Base-by-base conservation (phyloP, 2,888 invertebrate genomes). In the Hydrotaea diabolus region DNA sequence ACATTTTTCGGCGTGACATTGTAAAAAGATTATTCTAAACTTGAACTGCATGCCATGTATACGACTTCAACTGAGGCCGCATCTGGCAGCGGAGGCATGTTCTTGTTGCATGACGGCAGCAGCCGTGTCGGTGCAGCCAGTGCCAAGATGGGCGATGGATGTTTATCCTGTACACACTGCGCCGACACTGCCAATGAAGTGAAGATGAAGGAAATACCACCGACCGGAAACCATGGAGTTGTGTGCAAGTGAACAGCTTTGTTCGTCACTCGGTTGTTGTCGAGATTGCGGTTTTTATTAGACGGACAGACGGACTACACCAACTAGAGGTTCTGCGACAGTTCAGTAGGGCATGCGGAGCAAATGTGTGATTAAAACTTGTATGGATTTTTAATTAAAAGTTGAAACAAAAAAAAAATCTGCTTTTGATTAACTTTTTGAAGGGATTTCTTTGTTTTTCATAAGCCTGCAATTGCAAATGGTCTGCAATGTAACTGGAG, bases 1-100 rank as follows among this genome's bases (percentile, higher is more conserved):
- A 53, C 75, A 75, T 39, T 72, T 43, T 64, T 77, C 31, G 39
- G 69, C 66, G 62, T 77, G 84, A 78, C 78, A 81, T 84, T 72
- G 78, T 46, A 43, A 46, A 39, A 78, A 64, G 36, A 72, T 49
- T 66, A 66, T 46, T 81, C 66, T 84, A 84, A 84, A 84, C 81
- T 84, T 84, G 75, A 84, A 84, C 57, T 84, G 59, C 66, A 66
- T n/a, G 8, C 21, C 13, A 46, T 21, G 17, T n/a, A 66, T 46
- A 9, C 43, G 46, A 21, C 43, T 17, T 36, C 9, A 49, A 39
- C 21, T 69, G 5, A 15, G 4, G 21, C 17, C 23, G 46, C 43
- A 46, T 2, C 49, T 19, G 39, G 19, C 8, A 21, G 55, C n/a
- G n/a, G 2, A 31, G 31, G 7, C 2, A 31, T 55, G 55, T 21